phyloP scores from a whole-genome alignment of 2,797 vertebrate species.

The Fistularia commersonii region DNA sequence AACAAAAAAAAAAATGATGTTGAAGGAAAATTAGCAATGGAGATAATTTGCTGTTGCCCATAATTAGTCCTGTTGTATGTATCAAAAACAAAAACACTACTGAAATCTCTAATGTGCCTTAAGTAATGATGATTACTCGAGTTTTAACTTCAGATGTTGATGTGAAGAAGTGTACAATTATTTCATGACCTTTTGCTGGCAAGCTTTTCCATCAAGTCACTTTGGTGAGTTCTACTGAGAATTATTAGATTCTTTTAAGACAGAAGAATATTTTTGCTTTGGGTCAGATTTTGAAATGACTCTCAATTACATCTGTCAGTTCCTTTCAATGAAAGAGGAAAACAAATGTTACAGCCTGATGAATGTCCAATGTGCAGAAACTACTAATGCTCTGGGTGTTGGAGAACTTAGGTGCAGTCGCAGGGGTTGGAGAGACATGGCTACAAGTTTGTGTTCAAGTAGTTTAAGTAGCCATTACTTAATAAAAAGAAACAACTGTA shows the following conservation, averaged over 20 bases:
- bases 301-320: neutral
- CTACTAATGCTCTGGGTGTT: neutral
- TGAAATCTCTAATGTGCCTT: neutral
- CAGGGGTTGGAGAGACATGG: neutral
- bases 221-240: too few relatives aligned
- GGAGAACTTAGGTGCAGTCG: neutral
- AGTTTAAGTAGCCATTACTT: neutral
- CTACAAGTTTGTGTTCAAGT: neutral
- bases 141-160: conserved; percentile 23
- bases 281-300: neutral
- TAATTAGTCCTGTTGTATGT: too few relatives aligned
- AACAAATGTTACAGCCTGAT: neutral
- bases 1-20: too few relatives aligned
- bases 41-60: too few relatives aligned
- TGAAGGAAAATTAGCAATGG: too few relatives aligned
- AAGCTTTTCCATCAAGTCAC: too few relatives aligned
- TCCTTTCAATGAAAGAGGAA: conserved; percentile 1
- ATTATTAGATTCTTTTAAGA: too few relatives aligned
- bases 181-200: too few relatives aligned
- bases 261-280: neutral
- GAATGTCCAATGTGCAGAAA: conserved; percentile 3
- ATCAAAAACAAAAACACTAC: too few relatives aligned
- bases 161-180: too few relatives aligned
- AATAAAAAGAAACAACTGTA: too few relatives aligned
- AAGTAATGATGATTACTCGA: conserved; percentile 14